Conservation (phyloP, 2,888 invertebrate genomes). For the Aelia acuminata region DNA sequence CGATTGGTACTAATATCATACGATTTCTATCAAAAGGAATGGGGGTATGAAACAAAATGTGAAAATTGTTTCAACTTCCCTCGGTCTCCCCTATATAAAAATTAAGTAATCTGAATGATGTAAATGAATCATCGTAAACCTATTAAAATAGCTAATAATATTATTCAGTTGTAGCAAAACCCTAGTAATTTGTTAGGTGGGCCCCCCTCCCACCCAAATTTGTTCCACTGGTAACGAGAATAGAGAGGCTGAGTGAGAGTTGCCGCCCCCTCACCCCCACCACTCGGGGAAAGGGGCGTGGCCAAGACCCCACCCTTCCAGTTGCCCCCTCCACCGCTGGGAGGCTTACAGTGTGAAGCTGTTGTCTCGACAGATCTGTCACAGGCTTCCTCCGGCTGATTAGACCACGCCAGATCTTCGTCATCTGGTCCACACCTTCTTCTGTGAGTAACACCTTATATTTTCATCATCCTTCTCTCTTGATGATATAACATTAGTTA, state of each 20-base stretch:
- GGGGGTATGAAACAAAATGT: too few relatives aligned
- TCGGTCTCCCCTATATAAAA: too few relatives aligned
- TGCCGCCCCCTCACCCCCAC: not conserved
- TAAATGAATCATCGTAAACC: too few relatives aligned
- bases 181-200: too few relatives aligned
- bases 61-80: too few relatives aligned
- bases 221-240: too few relatives aligned
- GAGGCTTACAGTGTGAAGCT: conserved; percentile 6
- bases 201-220: too few relatives aligned
- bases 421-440: conserved; percentile 17
- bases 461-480: not conserved
- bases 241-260: not conserved
- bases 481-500: not conserved
- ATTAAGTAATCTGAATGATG: too few relatives aligned
- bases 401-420: conserved; percentile 10
- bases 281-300: not conserved
- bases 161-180: too few relatives aligned
- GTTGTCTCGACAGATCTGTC: not conserved
- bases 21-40: too few relatives aligned
- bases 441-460: not conserved
- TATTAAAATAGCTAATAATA: too few relatives aligned
- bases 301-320: not conserved
- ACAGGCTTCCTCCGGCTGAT: not conserved
- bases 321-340: not conserved
- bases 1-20: too few relatives aligned